Evolutionary conservation across 2,113 vertebrate species (phyloP).

Genomic region (Melospiza georgiana): DNA sequence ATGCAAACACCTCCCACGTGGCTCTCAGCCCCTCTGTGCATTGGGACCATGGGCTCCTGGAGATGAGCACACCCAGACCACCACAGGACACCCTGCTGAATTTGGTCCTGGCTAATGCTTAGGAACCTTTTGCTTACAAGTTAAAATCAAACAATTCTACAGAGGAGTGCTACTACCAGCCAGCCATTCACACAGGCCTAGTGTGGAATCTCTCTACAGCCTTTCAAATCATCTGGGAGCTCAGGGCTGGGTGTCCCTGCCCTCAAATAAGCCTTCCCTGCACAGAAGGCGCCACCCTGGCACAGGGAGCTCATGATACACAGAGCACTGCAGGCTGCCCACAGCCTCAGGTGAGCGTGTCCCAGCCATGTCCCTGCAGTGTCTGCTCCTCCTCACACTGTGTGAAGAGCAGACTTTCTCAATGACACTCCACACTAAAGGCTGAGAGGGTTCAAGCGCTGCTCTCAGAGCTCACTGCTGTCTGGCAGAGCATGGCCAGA

Average conservation of each 20-base stretch:
- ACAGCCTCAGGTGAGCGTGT: accelerated
- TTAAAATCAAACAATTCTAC: neutral
- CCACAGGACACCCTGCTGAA: neutral
- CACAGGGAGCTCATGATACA: neutral
- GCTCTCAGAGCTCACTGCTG: neutral
- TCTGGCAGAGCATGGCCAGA: neutral
- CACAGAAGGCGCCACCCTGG: neutral
- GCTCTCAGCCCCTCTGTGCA: neutral
- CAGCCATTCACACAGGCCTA: neutral
- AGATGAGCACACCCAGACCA: neutral
- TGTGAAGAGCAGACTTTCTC: neutral
- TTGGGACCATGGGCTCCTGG: neutral
- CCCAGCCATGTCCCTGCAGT: accelerated
- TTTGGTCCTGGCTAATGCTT: neutral
- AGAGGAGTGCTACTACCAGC: neutral
- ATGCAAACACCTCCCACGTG: neutral
- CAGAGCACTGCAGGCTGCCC: accelerated
- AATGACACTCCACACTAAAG: neutral
- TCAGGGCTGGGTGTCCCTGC: neutral
- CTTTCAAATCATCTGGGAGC: neutral
- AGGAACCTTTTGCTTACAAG: neutral
- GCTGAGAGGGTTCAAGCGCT: neutral
- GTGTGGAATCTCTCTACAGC: neutral
- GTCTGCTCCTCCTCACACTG: neutral
- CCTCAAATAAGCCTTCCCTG: neutral